Base-by-base conservation (phyloP, 2,888 invertebrate species). In the Agrotis segetum region DNA sequence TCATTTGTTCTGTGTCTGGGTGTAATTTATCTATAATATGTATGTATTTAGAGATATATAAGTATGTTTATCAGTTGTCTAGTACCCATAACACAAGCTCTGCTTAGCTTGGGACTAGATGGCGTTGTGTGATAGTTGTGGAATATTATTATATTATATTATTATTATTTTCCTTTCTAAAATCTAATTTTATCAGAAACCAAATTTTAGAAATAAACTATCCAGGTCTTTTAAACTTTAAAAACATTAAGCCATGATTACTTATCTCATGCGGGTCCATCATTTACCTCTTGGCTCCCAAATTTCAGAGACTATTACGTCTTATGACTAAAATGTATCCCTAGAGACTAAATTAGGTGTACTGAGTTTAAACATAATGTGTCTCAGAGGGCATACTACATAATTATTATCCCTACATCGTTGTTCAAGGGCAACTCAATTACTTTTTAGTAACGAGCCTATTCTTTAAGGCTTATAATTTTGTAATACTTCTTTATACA, bases 301-400 rank as follows among this genome's bases (percentile, higher is more conserved):
- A 68, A 68, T 58, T 66, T 83, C 56, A 62, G 60, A 50, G 69
- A 59, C 65, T 71, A 67, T 70, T 55, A 74, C 56, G 11, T 81
- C 70, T 71, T 64, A 77, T 73, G 74, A 72, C 55, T 67, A 29
- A 24, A 73, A 73, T 40, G 52, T 47, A 55, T 66, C 82, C 59
- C 71, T 14, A 29, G 74, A 60, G 72, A 56, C 66, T 40, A 53
- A 73, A 74, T 67, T 71, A 52, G 52, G 62, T 81, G 49, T 67
- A 66, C 64, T 50, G 65, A 69, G 79, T 73, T 74, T 72, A 59
- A 82, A 66, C 68, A 68, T 78, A 84, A 84, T 84, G 75, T 68
- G 74, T 74, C 84, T 84, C 84, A 67, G 67, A 67, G 72, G 84
- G 61, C 70, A 64, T 58, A 56, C 61, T 21, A 53, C 61, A 24